Base-by-base conservation (phyloP, 1,140 invertebrate species). In the Lycorma delicatula region DNA sequence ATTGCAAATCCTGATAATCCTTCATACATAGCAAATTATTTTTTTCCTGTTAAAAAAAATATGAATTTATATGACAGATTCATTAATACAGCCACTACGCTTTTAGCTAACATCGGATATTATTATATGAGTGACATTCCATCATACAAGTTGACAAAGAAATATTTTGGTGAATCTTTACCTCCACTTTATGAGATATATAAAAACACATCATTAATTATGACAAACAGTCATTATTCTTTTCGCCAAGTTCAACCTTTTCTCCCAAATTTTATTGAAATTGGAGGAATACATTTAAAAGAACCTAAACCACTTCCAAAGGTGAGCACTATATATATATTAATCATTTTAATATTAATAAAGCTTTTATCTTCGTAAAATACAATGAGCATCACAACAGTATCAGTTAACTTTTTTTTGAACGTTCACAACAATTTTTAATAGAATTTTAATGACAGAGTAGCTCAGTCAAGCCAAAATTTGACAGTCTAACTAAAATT, bases 251-350 rank as follows among this genome's bases (percentile, higher is more conserved):
- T 79, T 0, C 75, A 73, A 51, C 73, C 82, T 13, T 67, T 79
- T 48, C 74, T 80, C 0, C 78, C 83, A 0, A 78, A 77, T 58
- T 71, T 84, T 1, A 77, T 84, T 12, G 82, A 86, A 71, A 69
- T 86, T 27, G 82, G 81, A 28, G 84, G 83, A 1, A 70, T 81
- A 57, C 58, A 63, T 34, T 26, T 63, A 5, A 54, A 20, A 16
- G 67, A 79, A 55, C 63, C 78, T 0, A 78, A 80, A 59, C 72
- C 73, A 9, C 62, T 85, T 56, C 74, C 77, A 11, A 62, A 75
- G 53, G 80, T 81, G 26, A 44, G 41, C 23, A 44, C n/a, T 3
- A 41, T 3, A 16, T 20, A 41, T 41, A n/a, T 9, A 34, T 9
- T 9, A 34, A 34, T 9, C 9, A 34, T 34, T 9, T 9, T n/a